phyloP scores from a whole-genome alignment of 2,113 vertebrate species.

The Passerina amoena region DNA sequence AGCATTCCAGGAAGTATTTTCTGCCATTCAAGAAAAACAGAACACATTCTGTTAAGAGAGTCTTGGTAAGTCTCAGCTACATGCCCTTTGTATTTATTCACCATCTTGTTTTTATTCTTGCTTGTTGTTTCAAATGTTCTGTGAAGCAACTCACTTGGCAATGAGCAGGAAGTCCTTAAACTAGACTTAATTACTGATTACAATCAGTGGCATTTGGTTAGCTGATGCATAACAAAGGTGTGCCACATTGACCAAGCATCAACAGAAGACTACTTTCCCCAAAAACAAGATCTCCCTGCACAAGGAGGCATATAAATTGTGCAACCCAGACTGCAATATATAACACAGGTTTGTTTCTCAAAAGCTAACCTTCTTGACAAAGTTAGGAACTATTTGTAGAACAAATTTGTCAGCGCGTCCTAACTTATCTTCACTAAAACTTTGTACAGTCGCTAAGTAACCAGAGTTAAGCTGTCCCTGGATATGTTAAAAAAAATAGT shows the following conservation, averaged over 20 bases:
- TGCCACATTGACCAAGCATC: not conserved
- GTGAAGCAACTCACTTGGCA: not conserved
- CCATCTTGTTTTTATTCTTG: not conserved
- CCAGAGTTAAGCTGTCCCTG: not conserved
- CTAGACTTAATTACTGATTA: not conserved
- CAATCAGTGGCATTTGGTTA: not conserved
- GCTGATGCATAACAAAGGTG: not conserved
- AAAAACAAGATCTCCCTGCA: not conserved
- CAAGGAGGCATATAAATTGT: not conserved
- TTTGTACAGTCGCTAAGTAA: not conserved
- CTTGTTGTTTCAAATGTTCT: not conserved
- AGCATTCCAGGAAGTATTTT: slow-evolving; percentile 1
- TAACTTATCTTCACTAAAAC: not conserved
- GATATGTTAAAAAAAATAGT: not conserved
- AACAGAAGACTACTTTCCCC: not conserved
- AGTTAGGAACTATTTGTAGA: not conserved
- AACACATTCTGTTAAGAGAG: not conserved
- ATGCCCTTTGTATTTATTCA: not conserved
- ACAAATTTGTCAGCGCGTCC: not conserved
- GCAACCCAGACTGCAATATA: not conserved
- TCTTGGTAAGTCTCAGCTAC: not conserved
- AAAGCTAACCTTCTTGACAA: not conserved
- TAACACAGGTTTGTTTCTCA: not conserved
- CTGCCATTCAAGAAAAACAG: slow-evolving; percentile 40
- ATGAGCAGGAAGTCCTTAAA: not conserved